Evolutionary conservation across 2,888 invertebrate genomes (phyloP).

Genomic region (Orchesella flavescens): DNA sequence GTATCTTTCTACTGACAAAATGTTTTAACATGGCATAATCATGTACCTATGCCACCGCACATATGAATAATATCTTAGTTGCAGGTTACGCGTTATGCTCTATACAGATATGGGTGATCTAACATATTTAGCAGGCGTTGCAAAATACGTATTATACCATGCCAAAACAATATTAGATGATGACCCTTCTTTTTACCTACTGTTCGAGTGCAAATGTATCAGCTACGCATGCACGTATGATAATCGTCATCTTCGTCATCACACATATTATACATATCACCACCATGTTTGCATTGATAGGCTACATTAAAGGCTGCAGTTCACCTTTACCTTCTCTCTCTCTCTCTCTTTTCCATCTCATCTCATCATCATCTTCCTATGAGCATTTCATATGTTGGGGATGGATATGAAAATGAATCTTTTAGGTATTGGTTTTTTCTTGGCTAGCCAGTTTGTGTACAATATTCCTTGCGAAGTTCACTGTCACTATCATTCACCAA

Average conservation of each 20-base stretch:
- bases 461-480: slow-evolving; percentile 53
- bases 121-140: not conserved
- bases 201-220: not conserved
- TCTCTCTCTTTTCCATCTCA: too few relatives aligned
- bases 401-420: not conserved
- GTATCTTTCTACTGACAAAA: slow-evolving; percentile 2
- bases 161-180: slow-evolving; percentile 15
- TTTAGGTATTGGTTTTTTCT: slow-evolving; percentile 33
- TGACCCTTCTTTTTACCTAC: slow-evolving; percentile 21
- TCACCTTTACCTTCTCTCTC: slow-evolving; percentile 54
- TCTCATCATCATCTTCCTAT: slow-evolving; percentile 37
- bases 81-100: not conserved
- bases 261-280: not conserved
- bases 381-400: not conserved
- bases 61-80: not conserved
- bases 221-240: not conserved
- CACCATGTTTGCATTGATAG: slow-evolving; percentile 56
- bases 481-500: slow-evolving; percentile 62
- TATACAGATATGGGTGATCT: slow-evolving; percentile 3
- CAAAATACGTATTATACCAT: not conserved
- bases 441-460: slow-evolving; percentile 46
- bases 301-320: slow-evolving; percentile 34
- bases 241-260: slow-evolving; percentile 7
- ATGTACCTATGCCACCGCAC: not conserved
- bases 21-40: not conserved